Evolutionary conservation across 2,113 vertebrate genomes (phyloP).

Genomic region (Odontesthes bonariensis): DNA sequence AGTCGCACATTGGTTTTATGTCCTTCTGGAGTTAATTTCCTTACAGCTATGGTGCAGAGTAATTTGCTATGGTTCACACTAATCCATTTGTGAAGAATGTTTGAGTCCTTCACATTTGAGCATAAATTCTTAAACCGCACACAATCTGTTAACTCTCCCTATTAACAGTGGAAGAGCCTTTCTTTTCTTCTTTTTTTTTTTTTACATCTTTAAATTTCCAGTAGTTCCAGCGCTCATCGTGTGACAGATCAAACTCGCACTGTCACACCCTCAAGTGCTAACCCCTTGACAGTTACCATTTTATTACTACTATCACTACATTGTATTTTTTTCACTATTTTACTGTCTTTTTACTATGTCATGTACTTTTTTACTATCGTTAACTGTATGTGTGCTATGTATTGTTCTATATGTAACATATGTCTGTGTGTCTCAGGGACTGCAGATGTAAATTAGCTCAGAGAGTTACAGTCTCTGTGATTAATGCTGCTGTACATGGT

Average conservation of each 20-base stretch:
- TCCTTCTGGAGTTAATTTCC: conserved; percentile 34
- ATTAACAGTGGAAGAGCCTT: conserved; percentile 28
- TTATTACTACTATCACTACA: too few relatives aligned
- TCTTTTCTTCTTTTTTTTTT: conserved; percentile 18
- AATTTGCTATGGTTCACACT: conserved; percentile 54
- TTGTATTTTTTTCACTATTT: too few relatives aligned
- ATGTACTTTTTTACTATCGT: too few relatives aligned
- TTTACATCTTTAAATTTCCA: conserved; percentile 39
- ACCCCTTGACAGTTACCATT: too few relatives aligned
- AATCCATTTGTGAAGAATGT: conserved; percentile 52
- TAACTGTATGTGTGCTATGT: too few relatives aligned
- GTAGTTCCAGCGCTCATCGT: conserved; percentile 32
- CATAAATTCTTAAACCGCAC: conserved; percentile 52
- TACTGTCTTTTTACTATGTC: too few relatives aligned
- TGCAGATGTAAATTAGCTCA: too few relatives aligned
- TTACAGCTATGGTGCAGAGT: conserved; percentile 35
- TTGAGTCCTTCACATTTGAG: conserved; percentile 30
- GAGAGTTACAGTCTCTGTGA: too few relatives aligned
- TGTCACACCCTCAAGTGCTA: conserved; percentile 8
- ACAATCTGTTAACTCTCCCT: conserved; percentile 43
- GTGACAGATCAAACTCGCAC: conserved; percentile 37
- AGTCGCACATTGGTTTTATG: conserved; percentile 33
- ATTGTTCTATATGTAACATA: too few relatives aligned
- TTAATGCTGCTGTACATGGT: too few relatives aligned
- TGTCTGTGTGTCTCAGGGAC: too few relatives aligned